phyloP scores from a whole-genome alignment of 2,113 vertebrate species.

The Nyctereutes procyonoides region DNA sequence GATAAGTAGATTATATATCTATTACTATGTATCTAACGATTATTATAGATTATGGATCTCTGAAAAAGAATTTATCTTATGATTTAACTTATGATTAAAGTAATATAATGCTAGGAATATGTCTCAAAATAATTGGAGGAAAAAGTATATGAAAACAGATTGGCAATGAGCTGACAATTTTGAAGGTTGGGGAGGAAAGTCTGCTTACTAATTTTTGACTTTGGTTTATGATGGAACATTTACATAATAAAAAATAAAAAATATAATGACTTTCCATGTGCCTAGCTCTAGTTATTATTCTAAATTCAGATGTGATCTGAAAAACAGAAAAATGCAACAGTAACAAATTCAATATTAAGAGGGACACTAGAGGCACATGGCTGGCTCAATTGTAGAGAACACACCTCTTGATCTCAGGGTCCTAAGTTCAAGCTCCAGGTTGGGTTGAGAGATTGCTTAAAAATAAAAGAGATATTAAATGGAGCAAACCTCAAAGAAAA shows the following conservation, averaged over 20 bases:
- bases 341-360: neutral
- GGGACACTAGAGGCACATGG: neutral
- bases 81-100: neutral
- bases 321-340: neutral
- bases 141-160: neutral
- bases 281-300: neutral
- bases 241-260: constrained; percentile 8
- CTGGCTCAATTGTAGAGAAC: neutral
- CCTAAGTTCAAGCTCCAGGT: neutral
- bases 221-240: constrained; percentile 33
- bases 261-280: neutral
- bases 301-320: neutral
- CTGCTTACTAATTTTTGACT: neutral
- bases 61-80: constrained; percentile 4
- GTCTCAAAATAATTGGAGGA: neutral
- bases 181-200: neutral
- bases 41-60: neutral
- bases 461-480: neutral
- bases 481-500: neutral
- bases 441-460: neutral
- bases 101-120: neutral
- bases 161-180: neutral
- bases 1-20: neutral
- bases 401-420: neutral
- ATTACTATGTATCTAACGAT: neutral